Evolutionary conservation across 2,888 invertebrate genomes (phyloP).

Genomic region (Caenorhabditis imperialis): DNA sequence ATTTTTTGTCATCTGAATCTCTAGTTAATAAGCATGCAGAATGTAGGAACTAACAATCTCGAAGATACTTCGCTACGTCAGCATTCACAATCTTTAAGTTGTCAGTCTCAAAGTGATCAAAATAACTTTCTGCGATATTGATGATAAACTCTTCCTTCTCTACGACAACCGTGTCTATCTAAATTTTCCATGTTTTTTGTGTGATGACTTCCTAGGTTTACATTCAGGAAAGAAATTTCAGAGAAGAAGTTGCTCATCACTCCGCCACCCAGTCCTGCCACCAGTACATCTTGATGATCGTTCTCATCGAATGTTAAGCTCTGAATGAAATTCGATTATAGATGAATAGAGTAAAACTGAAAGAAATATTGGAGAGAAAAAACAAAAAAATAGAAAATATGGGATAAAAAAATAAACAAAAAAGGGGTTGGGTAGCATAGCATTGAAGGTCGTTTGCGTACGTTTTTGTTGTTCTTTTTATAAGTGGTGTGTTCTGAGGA

Average conservation of each 20-base stretch:
- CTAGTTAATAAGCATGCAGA: neutral
- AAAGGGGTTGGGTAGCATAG: too few relatives aligned
- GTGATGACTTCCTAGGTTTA: neutral
- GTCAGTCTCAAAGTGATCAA: constrained; percentile 47
- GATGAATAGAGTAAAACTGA: neutral
- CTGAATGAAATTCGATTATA: constrained; percentile 29
- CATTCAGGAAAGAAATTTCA: constrained; percentile 47
- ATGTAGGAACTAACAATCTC: constrained; percentile 1
- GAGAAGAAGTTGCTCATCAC: constrained; percentile 58
- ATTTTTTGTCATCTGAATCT: constrained; percentile 39
- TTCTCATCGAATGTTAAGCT: constrained; percentile 48
- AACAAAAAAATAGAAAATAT: neutral
- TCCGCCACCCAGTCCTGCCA: constrained; percentile 59
- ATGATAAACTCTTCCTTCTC: constrained; percentile 55
- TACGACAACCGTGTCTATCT: constrained; percentile 57
- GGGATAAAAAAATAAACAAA: neutral
- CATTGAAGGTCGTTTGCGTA: too few relatives aligned
- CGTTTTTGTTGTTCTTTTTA: too few relatives aligned
- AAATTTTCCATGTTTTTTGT: constrained; percentile 2
- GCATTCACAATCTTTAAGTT: constrained; percentile 33
- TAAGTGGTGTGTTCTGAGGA: too few relatives aligned
- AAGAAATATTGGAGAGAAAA: constrained; percentile 4
- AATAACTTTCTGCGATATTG: constrained; percentile 47
- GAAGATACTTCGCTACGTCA: constrained; percentile 35
- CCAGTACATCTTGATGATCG: constrained; percentile 46